Conservation (phyloP, 2,888 invertebrate genomes). For the Habrosyne pyritoides region DNA sequence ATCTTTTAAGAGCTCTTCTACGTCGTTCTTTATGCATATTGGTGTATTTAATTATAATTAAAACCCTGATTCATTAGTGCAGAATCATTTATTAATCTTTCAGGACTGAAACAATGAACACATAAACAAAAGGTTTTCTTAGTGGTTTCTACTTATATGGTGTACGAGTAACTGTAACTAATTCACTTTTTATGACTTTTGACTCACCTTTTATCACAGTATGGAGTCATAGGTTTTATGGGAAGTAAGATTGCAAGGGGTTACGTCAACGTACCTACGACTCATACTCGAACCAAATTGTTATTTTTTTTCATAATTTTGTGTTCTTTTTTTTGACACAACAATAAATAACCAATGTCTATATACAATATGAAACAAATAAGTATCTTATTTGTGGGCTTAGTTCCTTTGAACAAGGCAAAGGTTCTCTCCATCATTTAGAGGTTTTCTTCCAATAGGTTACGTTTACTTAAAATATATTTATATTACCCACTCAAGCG, state of each 20-base stretch:
- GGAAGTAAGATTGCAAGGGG: neutral
- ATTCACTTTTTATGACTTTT: neutral
- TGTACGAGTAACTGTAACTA: neutral
- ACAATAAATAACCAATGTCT: no score
- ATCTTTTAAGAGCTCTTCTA: no score
- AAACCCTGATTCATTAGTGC: neutral
- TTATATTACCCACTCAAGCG: no score
- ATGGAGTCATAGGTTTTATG: slow-evolving; percentile 2
- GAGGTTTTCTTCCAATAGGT: no score
- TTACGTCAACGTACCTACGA: neutral
- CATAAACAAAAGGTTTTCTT: neutral
- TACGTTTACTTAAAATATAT: no score
- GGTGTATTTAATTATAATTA: neutral
- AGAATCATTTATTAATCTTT: neutral
- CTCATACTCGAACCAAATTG: neutral
- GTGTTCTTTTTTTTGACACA: no score
- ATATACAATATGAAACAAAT: no score
- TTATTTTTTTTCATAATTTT: neutral
- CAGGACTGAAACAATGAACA: neutral
- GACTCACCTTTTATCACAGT: neutral
- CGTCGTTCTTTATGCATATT: no score
- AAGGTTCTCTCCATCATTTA: no score
- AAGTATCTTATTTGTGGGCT: no score
- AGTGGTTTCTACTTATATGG: neutral
- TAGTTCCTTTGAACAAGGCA: no score